Evolutionary conservation across 2,797 vertebrate genomes (phyloP), one percentile per base, ranked within the genome.

Genomic region (Alosa sapidissima): DNA sequence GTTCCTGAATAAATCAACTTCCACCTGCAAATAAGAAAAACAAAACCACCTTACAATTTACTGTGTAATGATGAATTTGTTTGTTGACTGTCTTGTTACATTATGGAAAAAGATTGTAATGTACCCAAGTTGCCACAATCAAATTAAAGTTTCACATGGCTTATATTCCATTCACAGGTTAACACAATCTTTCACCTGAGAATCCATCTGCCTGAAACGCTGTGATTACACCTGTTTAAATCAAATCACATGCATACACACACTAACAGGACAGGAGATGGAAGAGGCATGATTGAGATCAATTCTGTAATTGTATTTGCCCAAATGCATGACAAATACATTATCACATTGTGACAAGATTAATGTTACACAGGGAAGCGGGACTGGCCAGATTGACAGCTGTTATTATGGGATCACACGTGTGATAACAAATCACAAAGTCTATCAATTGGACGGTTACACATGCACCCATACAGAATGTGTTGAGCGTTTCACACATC

Each of bases 291-390:
- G 72, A 78, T 47, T 41, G 36, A 45, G 36, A 78, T 78, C 72
- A 78, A 47, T 78, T 78, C 1, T 78, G 72, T 14, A 78, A 78
- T 78, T 78, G 72, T 47, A 36, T 78, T 78, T 78, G 36, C 72
- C 47, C 72, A 78, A 78, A 47, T 47, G 41, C 36, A 78, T 19
- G 41, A 78, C 72, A 47, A 47, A 78, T 36, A 78, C 72, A 65
- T 65, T 62, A n/a, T 28, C 60, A 62, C 60, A 21, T 47, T 78
- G 72, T 47, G 14, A 47, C 72, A 78, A 78, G 72, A 78, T 78
- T 41, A 47, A 78, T 75, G 68, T 78, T 47, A 47, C 72, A 78
- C 41, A 5, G 36, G 5, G 33, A 33, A 47, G 14, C 21, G 41
- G 16, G 13, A 47, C 41, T 21, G 36, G 41, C 5, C 10, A 19